phyloP scores from a whole-genome alignment of 2,797 vertebrate genomes.

The Anabas testudineus region DNA sequence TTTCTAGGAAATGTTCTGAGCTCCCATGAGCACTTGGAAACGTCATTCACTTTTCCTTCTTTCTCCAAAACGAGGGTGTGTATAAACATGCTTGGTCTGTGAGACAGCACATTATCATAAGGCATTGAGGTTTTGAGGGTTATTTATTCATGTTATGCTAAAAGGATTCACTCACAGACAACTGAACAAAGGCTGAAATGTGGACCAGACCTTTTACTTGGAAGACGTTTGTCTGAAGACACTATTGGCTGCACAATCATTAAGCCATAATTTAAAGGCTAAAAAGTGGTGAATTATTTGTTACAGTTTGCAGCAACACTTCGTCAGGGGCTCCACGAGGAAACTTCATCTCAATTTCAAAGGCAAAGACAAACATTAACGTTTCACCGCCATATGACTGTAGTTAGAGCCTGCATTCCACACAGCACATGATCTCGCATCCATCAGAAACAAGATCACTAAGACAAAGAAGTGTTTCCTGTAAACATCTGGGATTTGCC shows the following conservation, averaged over 20 bases:
- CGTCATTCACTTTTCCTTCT: background rate
- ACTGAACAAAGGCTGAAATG: background rate
- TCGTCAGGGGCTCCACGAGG: background rate
- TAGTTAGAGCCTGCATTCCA: conserved; percentile 41
- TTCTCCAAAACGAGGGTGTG: conserved; percentile 35
- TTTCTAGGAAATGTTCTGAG: conserved; percentile 12
- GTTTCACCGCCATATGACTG: conserved; percentile 38
- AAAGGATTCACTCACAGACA: too few relatives aligned
- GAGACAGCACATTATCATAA: background rate
- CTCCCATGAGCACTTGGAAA: background rate
- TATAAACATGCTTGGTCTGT: conserved; percentile 7
- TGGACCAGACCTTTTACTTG: background rate
- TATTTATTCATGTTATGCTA: background rate
- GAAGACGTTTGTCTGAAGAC: background rate
- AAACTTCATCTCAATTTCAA: conserved; percentile 1
- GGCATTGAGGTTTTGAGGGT: too few relatives aligned
- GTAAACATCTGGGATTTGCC: conserved; percentile 73
- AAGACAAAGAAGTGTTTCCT: conserved; percentile 29
- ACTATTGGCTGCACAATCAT: background rate
- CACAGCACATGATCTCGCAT: conserved; percentile 35
- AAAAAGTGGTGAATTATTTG: background rate
- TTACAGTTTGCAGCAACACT: conserved; percentile 14
- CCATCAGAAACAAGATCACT: conserved; percentile 61
- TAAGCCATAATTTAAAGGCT: background rate
- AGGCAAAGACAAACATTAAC: conserved; percentile 7